phyloP scores from a whole-genome alignment of 2,113 vertebrate genomes.

The Castor canadensis region DNA sequence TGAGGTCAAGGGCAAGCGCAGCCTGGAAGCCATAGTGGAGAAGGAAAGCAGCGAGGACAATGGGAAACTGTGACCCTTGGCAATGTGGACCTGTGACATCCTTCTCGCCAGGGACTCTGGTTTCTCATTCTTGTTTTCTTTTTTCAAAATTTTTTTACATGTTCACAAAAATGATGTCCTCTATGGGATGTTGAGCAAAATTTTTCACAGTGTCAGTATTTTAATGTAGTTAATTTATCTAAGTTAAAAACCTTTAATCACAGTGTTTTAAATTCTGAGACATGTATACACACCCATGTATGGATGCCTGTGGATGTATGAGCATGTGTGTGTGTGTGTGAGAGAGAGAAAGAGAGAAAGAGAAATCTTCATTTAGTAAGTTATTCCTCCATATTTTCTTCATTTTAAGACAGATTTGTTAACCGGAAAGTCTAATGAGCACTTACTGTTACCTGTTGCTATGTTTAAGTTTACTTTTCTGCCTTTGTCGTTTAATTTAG shows the following conservation, averaged over 20 bases:
- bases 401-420: conserved; percentile 73
- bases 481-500: conserved; percentile 71
- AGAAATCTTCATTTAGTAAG: conserved; percentile 72
- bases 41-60: conserved; percentile 85
- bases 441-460: conserved; percentile 65
- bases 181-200: conserved; percentile 74
- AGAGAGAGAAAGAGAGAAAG: neutral
- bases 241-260: conserved; percentile 76
- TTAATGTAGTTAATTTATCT: conserved; percentile 84
- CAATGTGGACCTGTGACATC: neutral
- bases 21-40: conserved; percentile 87
- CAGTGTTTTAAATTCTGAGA: conserved; percentile 73
- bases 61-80: conserved; percentile 77
- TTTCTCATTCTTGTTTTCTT: conserved; percentile 73
- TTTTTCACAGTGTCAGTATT: conserved; percentile 84
- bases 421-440: conserved; percentile 73
- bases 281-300: conserved; percentile 28
- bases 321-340: neutral
- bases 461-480: conserved; percentile 75
- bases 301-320: neutral
- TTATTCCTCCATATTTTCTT: conserved; percentile 78
- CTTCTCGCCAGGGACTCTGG: conserved; percentile 67
- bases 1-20: conserved; percentile 83
- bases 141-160: conserved; percentile 78
- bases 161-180: conserved; percentile 77